Conservation (phyloP, 2,797 vertebrate species). For the Rhinatrema bivittatum region DNA sequence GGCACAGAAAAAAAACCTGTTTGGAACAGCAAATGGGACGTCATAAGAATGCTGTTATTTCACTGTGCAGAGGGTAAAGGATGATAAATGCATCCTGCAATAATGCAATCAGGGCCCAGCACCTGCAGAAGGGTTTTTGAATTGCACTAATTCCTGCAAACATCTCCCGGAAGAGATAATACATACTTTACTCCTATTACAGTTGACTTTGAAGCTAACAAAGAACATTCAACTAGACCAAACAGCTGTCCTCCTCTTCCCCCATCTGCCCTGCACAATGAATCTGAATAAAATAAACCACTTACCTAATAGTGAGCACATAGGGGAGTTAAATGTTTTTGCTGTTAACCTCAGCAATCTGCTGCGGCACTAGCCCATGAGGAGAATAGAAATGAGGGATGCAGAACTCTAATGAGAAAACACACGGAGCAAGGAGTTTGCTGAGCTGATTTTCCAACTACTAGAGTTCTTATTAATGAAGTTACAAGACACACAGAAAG, state of each 20-base stretch:
- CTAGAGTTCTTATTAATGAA: no score
- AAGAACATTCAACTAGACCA: not conserved
- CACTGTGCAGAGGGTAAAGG: no score
- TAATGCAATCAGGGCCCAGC: not conserved
- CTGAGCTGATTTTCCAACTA: no score
- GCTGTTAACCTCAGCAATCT: not conserved
- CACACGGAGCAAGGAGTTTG: no score
- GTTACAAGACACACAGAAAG: no score
- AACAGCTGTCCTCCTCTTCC: not conserved
- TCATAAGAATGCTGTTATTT: no score
- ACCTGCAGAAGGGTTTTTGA: no score
- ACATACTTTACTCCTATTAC: no score
- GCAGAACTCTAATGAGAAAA: not conserved
- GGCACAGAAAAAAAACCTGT: no score
- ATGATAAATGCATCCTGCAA: no score
- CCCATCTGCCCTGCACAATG: not conserved
- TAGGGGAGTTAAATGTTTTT: not conserved
- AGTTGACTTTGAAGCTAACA: no score
- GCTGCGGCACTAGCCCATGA: not conserved
- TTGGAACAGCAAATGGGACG: no score
- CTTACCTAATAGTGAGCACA: accelerated
- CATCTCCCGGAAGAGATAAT: not conserved
- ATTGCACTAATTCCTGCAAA: not conserved
- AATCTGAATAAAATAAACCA: not conserved
- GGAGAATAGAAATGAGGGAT: not conserved